Evolutionary conservation across 2,113 vertebrate species (phyloP).

Genomic region (Hyperopisus bebe): DNA sequence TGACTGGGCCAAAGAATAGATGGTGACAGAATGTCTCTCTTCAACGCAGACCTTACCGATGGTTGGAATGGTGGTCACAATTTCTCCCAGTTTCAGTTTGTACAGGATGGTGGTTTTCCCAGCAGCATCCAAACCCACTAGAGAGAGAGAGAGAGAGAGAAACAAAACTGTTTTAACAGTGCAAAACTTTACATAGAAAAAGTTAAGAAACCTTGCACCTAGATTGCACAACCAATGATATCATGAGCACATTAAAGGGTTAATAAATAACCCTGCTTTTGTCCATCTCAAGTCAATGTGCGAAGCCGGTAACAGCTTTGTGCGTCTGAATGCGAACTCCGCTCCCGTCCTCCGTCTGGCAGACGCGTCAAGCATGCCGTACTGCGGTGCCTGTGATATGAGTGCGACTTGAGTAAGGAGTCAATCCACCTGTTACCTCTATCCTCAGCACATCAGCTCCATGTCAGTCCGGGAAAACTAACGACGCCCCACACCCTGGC

Average conservation of each 20-base stretch:
- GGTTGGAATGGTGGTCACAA: conserved; percentile 90
- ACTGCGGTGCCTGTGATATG: neutral
- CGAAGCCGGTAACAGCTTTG: neutral
- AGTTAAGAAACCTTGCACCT: neutral
- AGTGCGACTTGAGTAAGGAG: neutral
- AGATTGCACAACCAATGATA: neutral
- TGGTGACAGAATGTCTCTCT: neutral
- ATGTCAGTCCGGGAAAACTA: neutral
- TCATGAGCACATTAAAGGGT: neutral
- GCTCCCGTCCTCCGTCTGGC: neutral
- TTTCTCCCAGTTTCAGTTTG: conserved; percentile 86
- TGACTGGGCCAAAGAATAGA: neutral
- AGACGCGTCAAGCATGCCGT: neutral
- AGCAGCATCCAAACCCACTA: conserved; percentile 85
- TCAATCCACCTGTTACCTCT: neutral
- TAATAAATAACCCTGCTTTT: neutral
- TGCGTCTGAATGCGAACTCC: neutral
- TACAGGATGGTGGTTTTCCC: conserved; percentile 93
- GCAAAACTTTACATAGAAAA: neutral
- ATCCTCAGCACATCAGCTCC: neutral
- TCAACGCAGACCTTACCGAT: conserved; percentile 63
- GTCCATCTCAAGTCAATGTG: neutral
- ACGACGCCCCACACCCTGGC: neutral
- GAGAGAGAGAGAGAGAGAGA: conserved; percentile 29
- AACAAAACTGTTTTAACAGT: neutral